Conservation (phyloP, 1,140 invertebrate species). For the Tyrophagus putrescentiae region DNA sequence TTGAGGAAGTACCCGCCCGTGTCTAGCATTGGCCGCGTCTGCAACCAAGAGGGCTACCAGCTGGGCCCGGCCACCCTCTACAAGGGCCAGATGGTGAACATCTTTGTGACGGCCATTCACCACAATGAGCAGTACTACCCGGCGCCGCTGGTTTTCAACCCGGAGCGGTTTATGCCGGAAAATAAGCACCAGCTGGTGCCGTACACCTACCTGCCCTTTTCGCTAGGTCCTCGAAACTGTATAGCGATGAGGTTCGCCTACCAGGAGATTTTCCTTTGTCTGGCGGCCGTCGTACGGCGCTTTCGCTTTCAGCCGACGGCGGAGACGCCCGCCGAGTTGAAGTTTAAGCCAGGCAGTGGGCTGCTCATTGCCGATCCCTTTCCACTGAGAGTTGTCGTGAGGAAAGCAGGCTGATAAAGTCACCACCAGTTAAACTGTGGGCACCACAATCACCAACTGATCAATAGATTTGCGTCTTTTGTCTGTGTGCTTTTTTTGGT, state of each 20-base stretch:
- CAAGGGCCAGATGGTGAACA: slow-evolving; percentile 28
- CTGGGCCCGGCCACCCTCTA: background rate
- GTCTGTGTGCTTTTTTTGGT: no score
- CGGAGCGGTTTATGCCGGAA: slow-evolving; percentile 38
- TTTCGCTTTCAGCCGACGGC: no score
- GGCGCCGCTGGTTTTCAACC: slow-evolving; percentile 45
- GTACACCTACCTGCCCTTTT: slow-evolving; percentile 20
- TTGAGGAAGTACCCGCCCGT: background rate
- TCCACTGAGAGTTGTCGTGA: no score
- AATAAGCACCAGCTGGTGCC: slow-evolving; percentile 11
- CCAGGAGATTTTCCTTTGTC: no score
- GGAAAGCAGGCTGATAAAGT: no score
- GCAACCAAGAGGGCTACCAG: background rate
- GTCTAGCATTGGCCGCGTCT: background rate
- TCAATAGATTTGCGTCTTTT: no score
- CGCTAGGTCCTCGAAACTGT: slow-evolving; percentile 19
- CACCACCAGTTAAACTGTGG: no score
- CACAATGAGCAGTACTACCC: slow-evolving; percentile 42
- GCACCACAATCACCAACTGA: no score
- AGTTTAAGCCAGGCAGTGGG: no score
- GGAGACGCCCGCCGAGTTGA: no score
- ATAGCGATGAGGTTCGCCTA: slow-evolving; percentile 22
- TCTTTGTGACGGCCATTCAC: slow-evolving; percentile 48
- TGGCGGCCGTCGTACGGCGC: no score
- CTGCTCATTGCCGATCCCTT: no score